Conservation (phyloP, 2,888 invertebrate genomes). For the Yponomeuta sedellus region DNA sequence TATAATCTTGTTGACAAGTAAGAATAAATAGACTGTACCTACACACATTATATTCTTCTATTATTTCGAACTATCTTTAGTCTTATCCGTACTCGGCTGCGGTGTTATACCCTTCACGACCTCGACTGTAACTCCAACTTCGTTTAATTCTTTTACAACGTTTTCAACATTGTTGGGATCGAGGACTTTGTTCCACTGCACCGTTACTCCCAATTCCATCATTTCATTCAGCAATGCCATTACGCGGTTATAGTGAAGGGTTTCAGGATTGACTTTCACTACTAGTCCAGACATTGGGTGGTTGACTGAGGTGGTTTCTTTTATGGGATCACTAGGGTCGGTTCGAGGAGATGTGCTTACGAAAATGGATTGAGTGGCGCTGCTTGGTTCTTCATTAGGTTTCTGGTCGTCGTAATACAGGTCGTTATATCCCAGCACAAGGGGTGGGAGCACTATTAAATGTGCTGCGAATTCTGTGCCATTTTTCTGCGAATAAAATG, state of each 20-base stretch:
- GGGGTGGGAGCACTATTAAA: conserved; percentile 51
- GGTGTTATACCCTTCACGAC: too few species aligned
- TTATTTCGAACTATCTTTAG: too few species aligned
- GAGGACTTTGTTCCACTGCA: background rate
- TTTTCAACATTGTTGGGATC: too few species aligned
- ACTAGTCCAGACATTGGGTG: background rate
- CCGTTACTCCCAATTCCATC: background rate
- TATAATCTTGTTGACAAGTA: too few species aligned
- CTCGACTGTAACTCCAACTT: too few species aligned
- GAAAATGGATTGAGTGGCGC: background rate
- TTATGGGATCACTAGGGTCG: background rate
- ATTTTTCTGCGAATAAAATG: background rate
- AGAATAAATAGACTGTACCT: too few species aligned
- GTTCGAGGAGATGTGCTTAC: background rate
- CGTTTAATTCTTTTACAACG: too few species aligned
- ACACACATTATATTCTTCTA: too few species aligned
- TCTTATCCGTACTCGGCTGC: too few species aligned
- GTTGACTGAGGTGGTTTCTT: background rate
- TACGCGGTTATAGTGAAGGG: background rate
- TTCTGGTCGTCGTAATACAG: conserved; percentile 30
- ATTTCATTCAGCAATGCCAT: background rate
- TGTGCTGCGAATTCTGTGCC: conserved; percentile 42
- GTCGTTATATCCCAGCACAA: conserved; percentile 57
- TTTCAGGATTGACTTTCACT: background rate
- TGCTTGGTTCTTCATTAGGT: background rate